These are phyloP conservation scores for Mionectes macconnelli DNA, from an alignment of 2,113 vertebrate species.

Conservation along the genomic window DNA sequence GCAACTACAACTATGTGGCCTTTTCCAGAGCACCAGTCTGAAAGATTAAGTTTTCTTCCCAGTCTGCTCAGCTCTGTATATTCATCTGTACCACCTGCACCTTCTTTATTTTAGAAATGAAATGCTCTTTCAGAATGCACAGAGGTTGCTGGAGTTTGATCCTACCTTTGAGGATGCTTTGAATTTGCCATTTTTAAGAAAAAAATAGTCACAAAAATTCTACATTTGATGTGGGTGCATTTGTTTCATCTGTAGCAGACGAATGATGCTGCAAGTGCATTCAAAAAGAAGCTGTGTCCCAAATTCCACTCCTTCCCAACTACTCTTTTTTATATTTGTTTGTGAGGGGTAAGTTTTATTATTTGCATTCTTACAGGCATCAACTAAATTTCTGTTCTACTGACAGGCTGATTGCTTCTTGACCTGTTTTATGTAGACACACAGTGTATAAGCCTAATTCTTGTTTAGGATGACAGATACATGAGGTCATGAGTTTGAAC, in stretches of 20 bases:
- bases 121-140: neutral
- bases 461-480: neutral
- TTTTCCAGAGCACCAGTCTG: conserved; percentile 26
- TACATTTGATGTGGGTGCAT: neutral
- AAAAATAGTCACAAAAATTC: neutral
- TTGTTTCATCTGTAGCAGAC: neutral
- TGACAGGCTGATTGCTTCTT: neutral
- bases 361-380: neutral
- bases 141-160: neutral
- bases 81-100: neutral
- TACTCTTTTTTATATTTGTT: neutral
- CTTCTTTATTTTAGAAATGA: neutral
- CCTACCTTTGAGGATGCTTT: conserved; percentile 2
- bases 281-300: neutral
- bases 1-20: conserved; percentile 5
- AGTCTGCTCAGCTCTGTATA: conserved; percentile 4
- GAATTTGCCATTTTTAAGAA: neutral
- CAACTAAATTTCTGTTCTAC: neutral
- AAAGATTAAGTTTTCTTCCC: neutral
- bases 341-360: neutral
- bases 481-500: neutral
- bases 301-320: neutral
- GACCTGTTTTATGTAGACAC: neutral
- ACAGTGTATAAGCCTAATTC: neutral
- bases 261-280: neutral